phyloP scores from a whole-genome alignment of 1,140 invertebrate species.

The Hypothenemus hampei region DNA sequence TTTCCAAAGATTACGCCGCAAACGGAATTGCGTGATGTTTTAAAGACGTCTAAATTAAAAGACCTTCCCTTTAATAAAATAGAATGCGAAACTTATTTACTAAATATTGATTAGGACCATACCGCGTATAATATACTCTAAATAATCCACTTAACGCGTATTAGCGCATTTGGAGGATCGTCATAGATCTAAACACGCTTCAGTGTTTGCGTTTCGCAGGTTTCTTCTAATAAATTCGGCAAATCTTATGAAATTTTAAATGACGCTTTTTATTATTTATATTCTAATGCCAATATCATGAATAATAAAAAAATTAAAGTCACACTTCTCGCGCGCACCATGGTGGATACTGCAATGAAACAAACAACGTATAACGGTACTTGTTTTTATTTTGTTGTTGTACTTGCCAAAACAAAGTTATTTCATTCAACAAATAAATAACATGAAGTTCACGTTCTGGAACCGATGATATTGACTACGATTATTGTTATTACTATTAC shows the following conservation, averaged over 20 bases:
- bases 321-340: no score
- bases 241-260: constrained; percentile 17
- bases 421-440: constrained; percentile 4
- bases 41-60: constrained; percentile 16
- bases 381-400: neutral
- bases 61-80: constrained; percentile 22
- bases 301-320: neutral
- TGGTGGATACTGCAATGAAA: no score
- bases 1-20: no score
- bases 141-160: constrained; percentile 12
- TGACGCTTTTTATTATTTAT: constrained; percentile 5
- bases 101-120: constrained; percentile 17
- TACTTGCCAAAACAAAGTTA: constrained; percentile 9
- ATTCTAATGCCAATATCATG: neutral
- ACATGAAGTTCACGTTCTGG: constrained; percentile 3
- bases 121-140: constrained; percentile 12
- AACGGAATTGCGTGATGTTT: no score
- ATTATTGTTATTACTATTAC: no score
- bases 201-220: constrained; percentile 15
- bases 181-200: constrained; percentile 20
- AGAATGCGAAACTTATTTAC: constrained; percentile 22
- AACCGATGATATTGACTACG: constrained; percentile 5
- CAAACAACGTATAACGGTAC: constrained; percentile 8
- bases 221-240: constrained; percentile 6
- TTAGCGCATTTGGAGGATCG: constrained; percentile 24